Evolutionary conservation across 2,113 vertebrate species (phyloP).

Genomic region (Bubo scandiacus): DNA sequence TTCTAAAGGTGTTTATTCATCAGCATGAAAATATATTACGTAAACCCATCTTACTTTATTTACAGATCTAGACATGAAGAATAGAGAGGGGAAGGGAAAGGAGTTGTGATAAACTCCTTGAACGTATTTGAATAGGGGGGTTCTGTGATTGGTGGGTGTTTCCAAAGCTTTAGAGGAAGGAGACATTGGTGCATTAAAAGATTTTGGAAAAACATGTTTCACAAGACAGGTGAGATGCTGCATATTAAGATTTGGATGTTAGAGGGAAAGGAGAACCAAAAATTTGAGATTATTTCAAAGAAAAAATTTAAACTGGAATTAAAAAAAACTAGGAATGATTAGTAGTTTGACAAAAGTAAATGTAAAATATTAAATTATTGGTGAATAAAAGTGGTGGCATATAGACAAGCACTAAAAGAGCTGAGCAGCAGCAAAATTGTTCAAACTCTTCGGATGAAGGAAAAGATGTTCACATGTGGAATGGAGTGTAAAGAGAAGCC

Average conservation of each 20-base stretch:
- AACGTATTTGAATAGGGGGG: not conserved
- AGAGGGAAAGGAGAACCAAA: not conserved
- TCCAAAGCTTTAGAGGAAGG: not conserved
- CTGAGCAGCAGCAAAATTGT: not conserved
- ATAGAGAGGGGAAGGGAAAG: not conserved
- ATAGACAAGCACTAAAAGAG: not conserved
- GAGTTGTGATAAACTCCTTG: not conserved
- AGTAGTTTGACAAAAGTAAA: not conserved
- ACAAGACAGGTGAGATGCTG: not conserved
- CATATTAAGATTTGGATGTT: not conserved
- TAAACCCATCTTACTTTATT: not conserved
- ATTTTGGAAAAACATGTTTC: not conserved
- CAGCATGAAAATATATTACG: not conserved
- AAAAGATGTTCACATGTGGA: not conserved
- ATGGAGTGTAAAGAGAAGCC: slow-evolving; percentile 8
- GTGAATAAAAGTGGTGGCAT: not conserved
- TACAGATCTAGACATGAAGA: not conserved
- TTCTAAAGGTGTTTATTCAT: slow-evolving; percentile 9
- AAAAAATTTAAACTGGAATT: not conserved
- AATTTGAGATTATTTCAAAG: not conserved
- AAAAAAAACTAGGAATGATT: not conserved
- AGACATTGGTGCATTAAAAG: not conserved
- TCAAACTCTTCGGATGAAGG: not conserved
- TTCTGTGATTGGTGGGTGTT: not conserved
- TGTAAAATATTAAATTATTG: not conserved